Evolutionary conservation across 2,797 vertebrate species (phyloP), one percentile per base, ranked within the genome.

Genomic region (Spizella passerina): DNA sequence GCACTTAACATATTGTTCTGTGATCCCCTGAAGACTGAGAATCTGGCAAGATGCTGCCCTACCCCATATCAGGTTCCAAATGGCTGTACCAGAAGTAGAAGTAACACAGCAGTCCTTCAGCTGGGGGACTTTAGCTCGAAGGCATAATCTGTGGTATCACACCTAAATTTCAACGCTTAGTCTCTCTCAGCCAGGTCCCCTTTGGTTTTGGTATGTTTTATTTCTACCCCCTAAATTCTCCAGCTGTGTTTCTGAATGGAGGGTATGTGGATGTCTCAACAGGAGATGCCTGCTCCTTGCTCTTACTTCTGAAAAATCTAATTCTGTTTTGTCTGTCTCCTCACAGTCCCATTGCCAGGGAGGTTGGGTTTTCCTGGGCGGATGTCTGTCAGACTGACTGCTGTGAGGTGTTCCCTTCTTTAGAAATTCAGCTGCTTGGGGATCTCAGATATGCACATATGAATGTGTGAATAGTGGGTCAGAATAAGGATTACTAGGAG

Each of bases 401-500:
- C 70, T 70, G 52, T 21, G 50, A 87, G 70, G 22, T 36, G 52
- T 36, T 79, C 29, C 15, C 32, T 88, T 61, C 87, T 76, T 96
- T 93, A 68, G 92, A 84, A 92, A 84, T 82, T 57, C 84, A 80
- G 7, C 52, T 77, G 34, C 70, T 36, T 27, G 30, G 38, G 22
- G 47, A 27, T 14, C 70, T 70, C 60, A 76, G 41, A 49, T 63
- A 66, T 75, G 82, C 65, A 76, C 83, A 73, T 88, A 72, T 3
- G 4, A 8, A 64, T 30, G 59, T 39, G 36, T 44, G 75, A 71
- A 38, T 19, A 20, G 47, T 61, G 85, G 46, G n/a, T 73, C 52
- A 38, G 64, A 52, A 77, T 13, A 50, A 71, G 71, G 71, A 50
- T 56, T 73, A 53, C 41, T 4, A 18, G 38, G 69, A 49, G 36